These are phyloP conservation scores for Trichogramma dendrolimi DNA, from an alignment of 2,888 invertebrate species.

Conservation along the genomic window DNA sequence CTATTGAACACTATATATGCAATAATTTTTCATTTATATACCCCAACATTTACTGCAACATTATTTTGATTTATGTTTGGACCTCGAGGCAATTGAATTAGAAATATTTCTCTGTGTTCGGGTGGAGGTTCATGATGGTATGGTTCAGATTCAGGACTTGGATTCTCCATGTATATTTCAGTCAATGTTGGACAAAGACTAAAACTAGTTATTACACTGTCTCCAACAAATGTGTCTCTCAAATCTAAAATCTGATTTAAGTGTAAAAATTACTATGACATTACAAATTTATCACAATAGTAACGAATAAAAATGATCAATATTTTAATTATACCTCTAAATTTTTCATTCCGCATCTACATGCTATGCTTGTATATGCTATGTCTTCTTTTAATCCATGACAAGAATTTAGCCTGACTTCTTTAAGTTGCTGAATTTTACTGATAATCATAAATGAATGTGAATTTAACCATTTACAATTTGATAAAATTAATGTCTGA, in stretches of 20 bases:
- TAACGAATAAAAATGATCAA: background rate
- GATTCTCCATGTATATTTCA: slow-evolving; percentile 56
- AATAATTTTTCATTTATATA: background rate
- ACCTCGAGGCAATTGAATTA: slow-evolving; percentile 23
- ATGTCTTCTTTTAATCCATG: slow-evolving; percentile 66
- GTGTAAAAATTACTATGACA: slow-evolving; percentile 14
- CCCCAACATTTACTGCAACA: slow-evolving; percentile 23
- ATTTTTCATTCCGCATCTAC: slow-evolving; percentile 66
- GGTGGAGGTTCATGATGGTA: slow-evolving; percentile 35
- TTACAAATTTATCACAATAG: slow-evolving; percentile 2
- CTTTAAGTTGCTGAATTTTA: slow-evolving; percentile 62
- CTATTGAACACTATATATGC: background rate
- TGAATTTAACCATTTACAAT: slow-evolving; percentile 71
- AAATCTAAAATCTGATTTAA: slow-evolving; percentile 50
- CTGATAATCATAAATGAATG: slow-evolving; percentile 70
- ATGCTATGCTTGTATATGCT: slow-evolving; percentile 72
- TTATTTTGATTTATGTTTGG: slow-evolving; percentile 16
- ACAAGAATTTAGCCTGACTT: slow-evolving; percentile 65
- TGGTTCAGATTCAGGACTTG: slow-evolving; percentile 33
- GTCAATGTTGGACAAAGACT: slow-evolving; percentile 55
- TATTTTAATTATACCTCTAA: slow-evolving; percentile 53
- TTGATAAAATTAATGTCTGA: slow-evolving; percentile 67
- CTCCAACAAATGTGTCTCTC: slow-evolving; percentile 58
- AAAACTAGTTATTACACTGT: slow-evolving; percentile 60
- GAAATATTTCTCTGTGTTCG: slow-evolving; percentile 25